These are phyloP conservation scores for Diorhabda elongata DNA, from an alignment of 1,140 invertebrate species.

Conservation along the genomic window DNA sequence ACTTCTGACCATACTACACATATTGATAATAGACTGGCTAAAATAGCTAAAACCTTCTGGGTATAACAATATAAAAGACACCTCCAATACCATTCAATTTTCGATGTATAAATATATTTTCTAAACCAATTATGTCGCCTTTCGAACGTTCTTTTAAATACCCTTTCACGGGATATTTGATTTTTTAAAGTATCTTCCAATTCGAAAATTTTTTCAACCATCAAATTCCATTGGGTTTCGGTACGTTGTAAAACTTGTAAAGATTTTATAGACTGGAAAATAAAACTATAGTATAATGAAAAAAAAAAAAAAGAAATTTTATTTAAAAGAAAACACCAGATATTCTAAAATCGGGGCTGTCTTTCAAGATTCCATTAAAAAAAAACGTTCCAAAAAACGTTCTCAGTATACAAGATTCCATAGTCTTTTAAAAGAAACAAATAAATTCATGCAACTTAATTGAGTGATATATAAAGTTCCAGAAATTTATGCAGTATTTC, in stretches of 20 bases:
- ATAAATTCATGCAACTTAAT: too few relatives aligned
- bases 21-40: constrained; percentile 75
- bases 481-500: too few relatives aligned
- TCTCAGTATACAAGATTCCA: too few relatives aligned
- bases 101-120: constrained; percentile 61
- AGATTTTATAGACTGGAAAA: constrained; percentile 72
- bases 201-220: constrained; percentile 74
- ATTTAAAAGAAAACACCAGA: not conserved
- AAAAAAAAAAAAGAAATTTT: not conserved
- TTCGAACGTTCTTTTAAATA: constrained; percentile 76
- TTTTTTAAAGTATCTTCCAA: constrained; percentile 88
- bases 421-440: too few relatives aligned
- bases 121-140: constrained; percentile 53
- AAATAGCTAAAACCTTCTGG: constrained; percentile 67
- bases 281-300: not conserved
- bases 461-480: too few relatives aligned
- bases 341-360: too few relatives aligned
- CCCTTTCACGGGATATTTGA: constrained; percentile 66
- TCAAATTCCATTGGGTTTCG: constrained; percentile 86
- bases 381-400: too few relatives aligned
- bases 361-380: too few relatives aligned
- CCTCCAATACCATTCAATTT: constrained; percentile 91
- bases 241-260: constrained; percentile 84
- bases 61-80: constrained; percentile 75
- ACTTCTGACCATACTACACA: constrained; percentile 98